Base-by-base conservation (phyloP, 2,888 invertebrate species). In the Metellina segmentata region DNA sequence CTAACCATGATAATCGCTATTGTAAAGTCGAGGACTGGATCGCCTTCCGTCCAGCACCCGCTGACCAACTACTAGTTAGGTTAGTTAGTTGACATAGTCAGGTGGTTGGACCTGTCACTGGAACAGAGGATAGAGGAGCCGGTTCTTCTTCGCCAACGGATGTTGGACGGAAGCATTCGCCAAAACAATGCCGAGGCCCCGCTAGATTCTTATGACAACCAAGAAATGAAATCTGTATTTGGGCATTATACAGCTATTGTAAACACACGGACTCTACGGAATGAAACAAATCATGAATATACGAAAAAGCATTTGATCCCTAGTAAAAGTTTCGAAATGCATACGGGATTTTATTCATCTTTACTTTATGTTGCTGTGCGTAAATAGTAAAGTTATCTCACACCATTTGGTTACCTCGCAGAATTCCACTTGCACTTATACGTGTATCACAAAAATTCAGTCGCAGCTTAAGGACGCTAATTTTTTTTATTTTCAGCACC, bases 401-500 rank as follows among this genome's bases (percentile, higher is more conserved):
- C 85, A 81, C 82, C 81, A 69, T 75, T 81, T 20, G 81, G 51
- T 81, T 75, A 81, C 82, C 75, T 89, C 69, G 34, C 75, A 82
- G 53, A 69, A 82, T 86, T 85, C 77, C 86, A 86, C 82, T 49
- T 77, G 70, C 89, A 89, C 51, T 81, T 77, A 74, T 85, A 85
- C 79, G 74, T 49, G 61, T 90, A 90, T 90, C 90, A 90, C 90
- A 90, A 90, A 82, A 77, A 70, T 86, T 86, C 90, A 81, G 70
- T 82, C 74, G 52, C 70, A 82, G 77, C 85, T 72, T 70, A 82
- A 86, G 86, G 90, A 90, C 90, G 86, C 90, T 90, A 90, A 86
- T 90, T 86, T 77, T 83, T 88, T 72, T 89, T 72, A 61, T 79
- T 86, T 90, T 90, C 90, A 90, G 90, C 90, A 90, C 90, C 90